phyloP scores from a whole-genome alignment of 1,140 invertebrate genomes.

The Dryas iulia region DNA sequence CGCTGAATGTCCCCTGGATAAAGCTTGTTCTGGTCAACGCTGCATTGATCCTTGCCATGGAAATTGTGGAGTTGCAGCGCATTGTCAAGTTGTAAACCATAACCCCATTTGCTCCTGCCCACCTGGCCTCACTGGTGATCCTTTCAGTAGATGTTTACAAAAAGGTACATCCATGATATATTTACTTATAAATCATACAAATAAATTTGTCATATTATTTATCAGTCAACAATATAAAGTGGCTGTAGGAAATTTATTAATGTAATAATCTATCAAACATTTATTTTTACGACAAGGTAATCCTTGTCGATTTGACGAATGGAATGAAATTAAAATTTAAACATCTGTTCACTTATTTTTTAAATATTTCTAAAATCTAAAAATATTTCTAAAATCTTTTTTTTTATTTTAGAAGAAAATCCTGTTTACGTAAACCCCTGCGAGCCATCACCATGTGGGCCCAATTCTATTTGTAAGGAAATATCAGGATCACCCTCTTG shows the following conservation, averaged over 20 bases:
- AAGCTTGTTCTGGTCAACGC: conserved; percentile 84
- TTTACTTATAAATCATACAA: neutral
- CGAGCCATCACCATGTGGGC: conserved; percentile 85
- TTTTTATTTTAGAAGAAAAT: conserved; percentile 13
- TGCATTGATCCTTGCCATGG: conserved; percentile 88
- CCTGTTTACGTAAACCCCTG: conserved; percentile 82
- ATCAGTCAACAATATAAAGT: no score
- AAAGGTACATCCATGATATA: conserved; percentile 1
- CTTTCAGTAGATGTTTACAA: conserved; percentile 83
- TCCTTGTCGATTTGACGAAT: no score
- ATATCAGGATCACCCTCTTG: conserved; percentile 83
- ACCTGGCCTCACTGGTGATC: conserved; percentile 85
- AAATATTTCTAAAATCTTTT: neutral
- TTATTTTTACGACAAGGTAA: no score
- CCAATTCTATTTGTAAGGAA: conserved; percentile 87
- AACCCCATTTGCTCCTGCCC: conserved; percentile 89
- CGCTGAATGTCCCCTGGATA: conserved; percentile 84
- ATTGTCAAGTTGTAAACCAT: conserved; percentile 87
- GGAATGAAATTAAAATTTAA: no score
- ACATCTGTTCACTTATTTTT: no score
- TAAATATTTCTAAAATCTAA: no score
- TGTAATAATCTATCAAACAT: conserved; percentile 33
- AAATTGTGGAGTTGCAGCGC: conserved; percentile 84
- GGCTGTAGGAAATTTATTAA: no score
- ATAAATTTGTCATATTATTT: no score